Evolutionary conservation across 2,113 vertebrate genomes (phyloP).

Genomic region (Dryoscopus gambensis): DNA sequence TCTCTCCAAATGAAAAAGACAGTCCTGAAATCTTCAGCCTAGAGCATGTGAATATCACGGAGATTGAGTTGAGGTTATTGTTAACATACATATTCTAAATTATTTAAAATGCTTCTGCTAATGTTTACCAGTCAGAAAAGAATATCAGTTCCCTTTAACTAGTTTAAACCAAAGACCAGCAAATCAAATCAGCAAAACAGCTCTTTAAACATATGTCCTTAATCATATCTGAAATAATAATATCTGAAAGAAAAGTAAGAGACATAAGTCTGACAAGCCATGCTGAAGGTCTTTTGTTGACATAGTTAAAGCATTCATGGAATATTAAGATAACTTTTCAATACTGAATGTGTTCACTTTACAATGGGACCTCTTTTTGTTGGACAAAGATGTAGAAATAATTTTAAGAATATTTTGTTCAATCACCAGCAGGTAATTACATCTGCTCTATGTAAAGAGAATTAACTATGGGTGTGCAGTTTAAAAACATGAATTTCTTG

Average conservation of each 20-base stretch:
- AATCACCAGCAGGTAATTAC: not conserved
- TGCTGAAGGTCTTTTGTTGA: not conserved
- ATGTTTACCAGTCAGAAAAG: not conserved
- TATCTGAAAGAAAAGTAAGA: not conserved
- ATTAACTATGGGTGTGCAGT: not conserved
- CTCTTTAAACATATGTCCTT: not conserved
- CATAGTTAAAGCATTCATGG: not conserved
- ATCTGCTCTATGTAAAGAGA: not conserved
- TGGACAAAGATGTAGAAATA: not conserved
- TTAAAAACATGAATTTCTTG: not conserved
- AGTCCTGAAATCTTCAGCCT: not conserved
- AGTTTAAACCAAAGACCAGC: not conserved
- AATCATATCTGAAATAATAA: not conserved
- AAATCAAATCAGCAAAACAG: not conserved
- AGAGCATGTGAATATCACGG: not conserved
- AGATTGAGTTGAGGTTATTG: not conserved
- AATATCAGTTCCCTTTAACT: not conserved
- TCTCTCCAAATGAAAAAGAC: not conserved
- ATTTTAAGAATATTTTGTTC: not conserved
- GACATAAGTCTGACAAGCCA: not conserved
- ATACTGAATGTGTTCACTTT: not conserved
- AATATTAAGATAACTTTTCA: not conserved
- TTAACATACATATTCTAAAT: constrained; percentile 16
- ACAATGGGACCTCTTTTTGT: not conserved
- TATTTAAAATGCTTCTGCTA: constrained; percentile 16